phyloP scores from a whole-genome alignment of 2,797 vertebrate genomes.

The Hafferia zeledoni region DNA sequence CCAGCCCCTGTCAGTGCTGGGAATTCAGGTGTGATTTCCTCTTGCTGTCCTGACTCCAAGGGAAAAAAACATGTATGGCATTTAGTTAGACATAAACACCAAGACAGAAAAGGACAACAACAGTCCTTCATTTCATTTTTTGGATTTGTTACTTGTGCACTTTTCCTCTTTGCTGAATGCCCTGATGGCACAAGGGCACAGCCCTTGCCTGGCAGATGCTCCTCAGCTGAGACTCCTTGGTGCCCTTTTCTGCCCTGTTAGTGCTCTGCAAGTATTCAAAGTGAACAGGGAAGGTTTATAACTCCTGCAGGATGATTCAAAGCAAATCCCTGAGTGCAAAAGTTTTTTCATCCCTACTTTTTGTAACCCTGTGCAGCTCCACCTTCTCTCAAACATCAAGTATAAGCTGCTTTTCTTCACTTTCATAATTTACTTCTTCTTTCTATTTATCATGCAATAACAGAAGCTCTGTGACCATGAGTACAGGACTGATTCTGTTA shows the following conservation, averaged over 20 bases:
- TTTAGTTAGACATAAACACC: background rate
- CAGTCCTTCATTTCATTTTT: background rate
- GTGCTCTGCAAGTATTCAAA: background rate
- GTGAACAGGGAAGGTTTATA: background rate
- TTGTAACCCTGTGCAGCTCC: background rate
- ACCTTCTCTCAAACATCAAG: background rate
- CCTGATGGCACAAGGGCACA: background rate
- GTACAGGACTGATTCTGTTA: background rate
- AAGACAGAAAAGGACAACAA: background rate
- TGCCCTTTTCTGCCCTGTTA: background rate
- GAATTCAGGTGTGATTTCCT: background rate
- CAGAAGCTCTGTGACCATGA: background rate
- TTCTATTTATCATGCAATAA: background rate
- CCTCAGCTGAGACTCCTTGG: background rate
- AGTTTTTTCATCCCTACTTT: background rate
- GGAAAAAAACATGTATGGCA: background rate
- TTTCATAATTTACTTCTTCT: background rate
- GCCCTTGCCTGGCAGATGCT: background rate
- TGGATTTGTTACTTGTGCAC: background rate
- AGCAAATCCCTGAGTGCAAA: background rate
- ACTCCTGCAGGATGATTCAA: background rate
- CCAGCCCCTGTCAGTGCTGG: background rate
- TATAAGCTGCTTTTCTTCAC: background rate
- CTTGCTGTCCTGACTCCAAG: background rate
- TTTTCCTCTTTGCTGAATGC: background rate